phyloP scores from a whole-genome alignment of 2,888 invertebrate species.

The Drosophila borborema region DNA sequence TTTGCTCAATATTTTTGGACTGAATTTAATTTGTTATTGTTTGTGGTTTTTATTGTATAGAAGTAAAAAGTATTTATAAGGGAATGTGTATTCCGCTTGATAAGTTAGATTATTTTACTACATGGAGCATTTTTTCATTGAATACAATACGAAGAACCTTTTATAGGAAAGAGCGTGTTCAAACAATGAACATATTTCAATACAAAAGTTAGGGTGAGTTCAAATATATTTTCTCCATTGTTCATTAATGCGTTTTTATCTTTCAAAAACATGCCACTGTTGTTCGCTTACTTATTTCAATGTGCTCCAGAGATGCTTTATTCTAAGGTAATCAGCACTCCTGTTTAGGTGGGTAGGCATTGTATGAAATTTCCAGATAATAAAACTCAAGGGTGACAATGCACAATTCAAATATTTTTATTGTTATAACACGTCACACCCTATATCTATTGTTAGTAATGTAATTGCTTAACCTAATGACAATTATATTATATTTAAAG shows the following conservation, averaged over 20 bases:
- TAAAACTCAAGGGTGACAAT: conserved; percentile 77
- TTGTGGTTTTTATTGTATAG: too few species aligned
- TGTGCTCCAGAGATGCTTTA: conserved; percentile 64
- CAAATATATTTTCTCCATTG: conserved; percentile 70
- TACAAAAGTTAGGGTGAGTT: conserved; percentile 71
- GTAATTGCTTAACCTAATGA: conserved; percentile 81
- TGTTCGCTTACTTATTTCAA: conserved; percentile 49
- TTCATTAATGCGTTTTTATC: conserved; percentile 76
- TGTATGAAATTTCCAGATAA: conserved; percentile 63
- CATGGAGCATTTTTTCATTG: conserved; percentile 49
- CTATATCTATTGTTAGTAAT: conserved; percentile 62
- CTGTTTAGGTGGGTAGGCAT: conserved; percentile 65
- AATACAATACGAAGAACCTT: conserved; percentile 62
- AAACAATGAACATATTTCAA: conserved; percentile 75
- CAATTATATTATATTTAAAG: conserved; percentile 77
- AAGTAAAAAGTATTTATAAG: conserved; percentile 43
- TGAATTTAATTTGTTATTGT: too few species aligned
- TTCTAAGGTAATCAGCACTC: conserved; percentile 73
- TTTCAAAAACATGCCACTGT: conserved; percentile 78
- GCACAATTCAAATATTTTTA: conserved; percentile 79
- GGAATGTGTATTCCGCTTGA: conserved; percentile 54
- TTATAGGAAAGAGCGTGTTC: conserved; percentile 72
- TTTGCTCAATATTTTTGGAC: too few species aligned
- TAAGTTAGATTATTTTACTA: conserved; percentile 61
- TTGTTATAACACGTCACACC: conserved; percentile 81